Conservation (phyloP, 2,888 invertebrate species). For the Campaea margaritaria region DNA sequence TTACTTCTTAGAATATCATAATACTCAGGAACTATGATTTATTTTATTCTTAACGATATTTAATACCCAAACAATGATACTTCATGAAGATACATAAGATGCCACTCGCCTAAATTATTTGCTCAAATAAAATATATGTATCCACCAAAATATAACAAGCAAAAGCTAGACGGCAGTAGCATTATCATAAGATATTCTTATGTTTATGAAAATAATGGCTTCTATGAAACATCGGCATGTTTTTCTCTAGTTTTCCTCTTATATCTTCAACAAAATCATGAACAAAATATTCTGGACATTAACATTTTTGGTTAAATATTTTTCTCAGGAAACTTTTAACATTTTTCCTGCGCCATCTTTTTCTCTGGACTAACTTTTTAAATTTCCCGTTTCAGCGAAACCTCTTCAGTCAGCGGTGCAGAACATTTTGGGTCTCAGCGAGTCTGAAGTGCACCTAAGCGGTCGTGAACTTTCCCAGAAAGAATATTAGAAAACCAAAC, state of each 20-base stretch:
- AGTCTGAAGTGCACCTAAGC: constrained; percentile 62
- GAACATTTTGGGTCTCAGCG: constrained; percentile 61
- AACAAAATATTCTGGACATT: constrained; percentile 21
- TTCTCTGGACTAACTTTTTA: constrained; percentile 37
- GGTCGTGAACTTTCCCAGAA: constrained; percentile 57
- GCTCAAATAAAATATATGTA: background rate
- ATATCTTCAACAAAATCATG: constrained; percentile 19
- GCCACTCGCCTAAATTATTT: background rate
- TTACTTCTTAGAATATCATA: too few species aligned
- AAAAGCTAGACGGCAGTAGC: constrained; percentile 44
- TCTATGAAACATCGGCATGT: constrained; percentile 27
- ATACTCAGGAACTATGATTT: too few species aligned
- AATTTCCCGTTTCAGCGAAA: constrained; percentile 54
- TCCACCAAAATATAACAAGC: constrained; percentile 14
- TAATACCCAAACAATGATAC: too few species aligned
- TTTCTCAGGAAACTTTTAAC: constrained; percentile 24
- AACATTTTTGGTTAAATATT: constrained; percentile 19
- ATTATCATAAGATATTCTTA: constrained; percentile 50
- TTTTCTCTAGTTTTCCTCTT: constrained; percentile 28
- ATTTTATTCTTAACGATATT: too few species aligned
- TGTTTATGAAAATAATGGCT: background rate
- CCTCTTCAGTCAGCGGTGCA: constrained; percentile 55
- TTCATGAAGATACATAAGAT: too few species aligned
- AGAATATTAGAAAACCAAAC: constrained; percentile 46
- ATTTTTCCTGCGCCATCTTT: constrained; percentile 27